Evolutionary conservation across 2,797 vertebrate species (phyloP), one percentile per base, ranked within the genome.

Genomic region (Apodemus agrarius): DNA sequence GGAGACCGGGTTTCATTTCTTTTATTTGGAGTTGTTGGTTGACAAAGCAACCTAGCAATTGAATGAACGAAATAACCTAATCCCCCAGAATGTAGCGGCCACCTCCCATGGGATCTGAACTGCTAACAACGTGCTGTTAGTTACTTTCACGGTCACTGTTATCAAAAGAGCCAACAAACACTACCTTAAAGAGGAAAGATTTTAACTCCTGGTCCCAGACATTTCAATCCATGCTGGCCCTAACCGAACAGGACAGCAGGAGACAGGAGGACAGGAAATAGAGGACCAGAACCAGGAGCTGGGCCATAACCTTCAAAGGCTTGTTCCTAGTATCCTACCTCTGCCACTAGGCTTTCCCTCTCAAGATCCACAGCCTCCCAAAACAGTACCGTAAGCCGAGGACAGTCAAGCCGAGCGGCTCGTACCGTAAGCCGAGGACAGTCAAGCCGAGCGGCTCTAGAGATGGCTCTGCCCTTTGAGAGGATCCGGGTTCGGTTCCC

Each of bases 1-100:
- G 81, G 34, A 89, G 31, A 89, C n/a, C 59, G 84, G 43, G 43
- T 91, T 52, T 59, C 74, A 76, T 88, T 86, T 94, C 49, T 94
- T 52, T 93, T 34, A 89, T 90, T 89, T 95, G 76, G 43, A 94
- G 46, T 75, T 85, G 72, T 3, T 31, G 49, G 7, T 7, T 95
- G 69, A 92, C 65, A 95, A 52, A 40, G 67, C 22, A 85, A 22
- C 67, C 91, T 61, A 90, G 46, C n/a, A 74, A 40, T 49, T 78
- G 37, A 43, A 63, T 92, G 49, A n/a, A 76, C 61, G 79, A 95
- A 74, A 84, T 37, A 40, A 21, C 85, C 74, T 84, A 90, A 89
- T 54, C 9, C 63, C 89, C 69, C 57, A 61, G 74, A 95, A 80
- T 84, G 57, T 9, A 37, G n/a, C 65, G 57, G 29, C 65, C 72